Percentiles rank a stretch among this genome's conserved stretches.
Conservation (phyloP, 2,797 vertebrate genomes). For the Pipistrellus pygmaeus region DNA sequence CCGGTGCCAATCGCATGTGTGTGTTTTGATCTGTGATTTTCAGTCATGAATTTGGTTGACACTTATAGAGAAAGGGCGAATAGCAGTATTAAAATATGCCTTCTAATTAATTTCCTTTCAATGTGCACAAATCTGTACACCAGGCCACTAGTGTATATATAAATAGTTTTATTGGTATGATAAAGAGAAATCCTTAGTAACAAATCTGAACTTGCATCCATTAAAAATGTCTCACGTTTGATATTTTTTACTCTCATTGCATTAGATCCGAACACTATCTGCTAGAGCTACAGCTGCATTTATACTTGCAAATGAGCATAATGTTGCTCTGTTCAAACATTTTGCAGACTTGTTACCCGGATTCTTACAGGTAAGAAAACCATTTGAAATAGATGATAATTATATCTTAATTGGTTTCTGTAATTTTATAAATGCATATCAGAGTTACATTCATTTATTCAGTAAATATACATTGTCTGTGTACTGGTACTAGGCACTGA, state of each 20-base stretch:
- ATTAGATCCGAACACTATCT: conserved; percentile 95
- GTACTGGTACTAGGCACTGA: not conserved
- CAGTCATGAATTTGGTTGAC: no score
- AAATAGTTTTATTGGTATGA: not conserved
- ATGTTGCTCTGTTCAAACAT: conserved; percentile 96
- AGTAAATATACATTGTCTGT: not conserved
- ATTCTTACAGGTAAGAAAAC: conserved; percentile 94
- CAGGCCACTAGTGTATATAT: no score
- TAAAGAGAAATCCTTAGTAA: conserved; percentile 1
- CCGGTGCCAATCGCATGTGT: no score
- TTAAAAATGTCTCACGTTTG: not conserved
- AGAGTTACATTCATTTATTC: not conserved
- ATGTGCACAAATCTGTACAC: no score
- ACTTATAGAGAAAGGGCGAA: no score
- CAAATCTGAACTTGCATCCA: not conserved
- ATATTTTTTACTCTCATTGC: conserved; percentile 27
- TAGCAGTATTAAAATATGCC: no score
- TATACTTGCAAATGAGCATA: conserved; percentile 96
- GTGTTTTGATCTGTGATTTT: no score
- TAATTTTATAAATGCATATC: not conserved
- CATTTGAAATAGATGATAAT: not conserved
- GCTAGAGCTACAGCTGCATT: conserved; percentile 97
- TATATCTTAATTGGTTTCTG: not conserved
- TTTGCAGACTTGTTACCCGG: conserved; percentile 97
- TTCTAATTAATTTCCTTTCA: no score